phyloP scores from a whole-genome alignment of 1,140 invertebrate species.

The Dreissena polymorpha region DNA sequence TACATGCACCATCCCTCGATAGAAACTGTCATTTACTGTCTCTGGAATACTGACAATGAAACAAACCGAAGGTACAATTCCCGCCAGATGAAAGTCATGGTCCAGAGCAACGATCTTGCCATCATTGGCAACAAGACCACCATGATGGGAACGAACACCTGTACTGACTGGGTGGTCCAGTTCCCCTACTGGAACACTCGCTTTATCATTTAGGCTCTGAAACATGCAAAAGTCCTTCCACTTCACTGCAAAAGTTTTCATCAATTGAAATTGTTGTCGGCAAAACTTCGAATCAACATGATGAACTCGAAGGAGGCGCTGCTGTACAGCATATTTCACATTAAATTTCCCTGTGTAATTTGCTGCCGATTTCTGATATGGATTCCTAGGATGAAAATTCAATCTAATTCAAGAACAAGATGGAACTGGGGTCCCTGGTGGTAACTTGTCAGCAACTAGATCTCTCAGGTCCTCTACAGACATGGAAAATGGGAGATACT shows the following conservation, averaged over 20 bases:
- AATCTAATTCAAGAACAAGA: too few species aligned
- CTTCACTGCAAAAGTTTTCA: constrained; percentile 53
- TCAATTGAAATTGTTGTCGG: constrained; percentile 32
- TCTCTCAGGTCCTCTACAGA: too few species aligned
- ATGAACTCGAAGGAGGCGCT: too few species aligned
- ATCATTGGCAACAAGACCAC: constrained; percentile 22
- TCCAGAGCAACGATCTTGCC: constrained; percentile 37
- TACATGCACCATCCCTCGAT: constrained; percentile 53
- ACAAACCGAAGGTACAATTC: constrained; percentile 55
- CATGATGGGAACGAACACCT: constrained; percentile 46
- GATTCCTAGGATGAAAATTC: too few species aligned
- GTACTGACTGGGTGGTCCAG: constrained; percentile 50
- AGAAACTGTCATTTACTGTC: constrained; percentile 40
- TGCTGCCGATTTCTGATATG: too few species aligned
- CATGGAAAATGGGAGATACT: too few species aligned
- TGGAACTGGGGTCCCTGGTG: too few species aligned
- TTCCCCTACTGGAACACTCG: constrained; percentile 55
- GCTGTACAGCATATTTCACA: too few species aligned
- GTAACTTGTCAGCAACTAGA: too few species aligned
- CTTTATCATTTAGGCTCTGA: constrained; percentile 57
- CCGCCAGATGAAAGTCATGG: constrained; percentile 52
- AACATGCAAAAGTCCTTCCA: constrained; percentile 24
- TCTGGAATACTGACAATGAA: constrained; percentile 53
- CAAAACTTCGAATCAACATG: constrained; percentile 45
- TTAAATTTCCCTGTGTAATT: too few species aligned